These are phyloP conservation scores for Melieria omissa DNA, from an alignment of 2,888 invertebrate genomes.

Conservation along the genomic window DNA sequence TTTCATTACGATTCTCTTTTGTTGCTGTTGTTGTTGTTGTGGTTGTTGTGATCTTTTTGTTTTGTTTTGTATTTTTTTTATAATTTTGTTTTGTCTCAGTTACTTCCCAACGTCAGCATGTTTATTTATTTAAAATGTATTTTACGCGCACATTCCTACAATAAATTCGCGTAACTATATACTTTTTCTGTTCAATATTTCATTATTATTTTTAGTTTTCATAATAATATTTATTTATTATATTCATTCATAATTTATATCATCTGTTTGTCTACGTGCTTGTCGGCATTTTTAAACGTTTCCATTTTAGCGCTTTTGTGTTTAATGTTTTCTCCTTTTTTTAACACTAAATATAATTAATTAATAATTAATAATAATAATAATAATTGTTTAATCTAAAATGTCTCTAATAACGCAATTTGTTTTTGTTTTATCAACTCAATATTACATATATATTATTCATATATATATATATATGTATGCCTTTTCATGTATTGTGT, in stretches of 20 bases:
- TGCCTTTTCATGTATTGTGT: conserved; percentile 18
- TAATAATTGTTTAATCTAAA: conserved; percentile 12
- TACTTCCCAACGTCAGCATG: background rate
- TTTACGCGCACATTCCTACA: conserved; percentile 33
- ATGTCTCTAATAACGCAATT: conserved; percentile 24
- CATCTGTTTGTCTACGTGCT: background rate
- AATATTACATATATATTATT: conserved; percentile 1
- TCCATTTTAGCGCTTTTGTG: background rate
- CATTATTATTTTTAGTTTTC: conserved; percentile 8
- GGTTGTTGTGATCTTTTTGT: background rate
- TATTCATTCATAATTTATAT: background rate
- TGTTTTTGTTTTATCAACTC: conserved; percentile 9
- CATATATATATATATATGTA: background rate
- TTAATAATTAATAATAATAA: conserved; percentile 19
- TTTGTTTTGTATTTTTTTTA: conserved; percentile 14
- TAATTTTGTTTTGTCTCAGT: background rate
- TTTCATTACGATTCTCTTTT: conserved; percentile 17
- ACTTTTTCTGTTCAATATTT: conserved; percentile 12
- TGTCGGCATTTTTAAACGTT: background rate
- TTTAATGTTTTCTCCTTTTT: background rate
- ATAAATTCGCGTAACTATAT: background rate
- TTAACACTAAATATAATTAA: conserved; percentile 11
- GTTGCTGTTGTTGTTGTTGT: conserved; percentile 1
- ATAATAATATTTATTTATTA: background rate
- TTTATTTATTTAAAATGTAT: conserved; percentile 38